Base-by-base conservation (phyloP, 23 tunicate species). In the Trididemnum clinides region DNA sequence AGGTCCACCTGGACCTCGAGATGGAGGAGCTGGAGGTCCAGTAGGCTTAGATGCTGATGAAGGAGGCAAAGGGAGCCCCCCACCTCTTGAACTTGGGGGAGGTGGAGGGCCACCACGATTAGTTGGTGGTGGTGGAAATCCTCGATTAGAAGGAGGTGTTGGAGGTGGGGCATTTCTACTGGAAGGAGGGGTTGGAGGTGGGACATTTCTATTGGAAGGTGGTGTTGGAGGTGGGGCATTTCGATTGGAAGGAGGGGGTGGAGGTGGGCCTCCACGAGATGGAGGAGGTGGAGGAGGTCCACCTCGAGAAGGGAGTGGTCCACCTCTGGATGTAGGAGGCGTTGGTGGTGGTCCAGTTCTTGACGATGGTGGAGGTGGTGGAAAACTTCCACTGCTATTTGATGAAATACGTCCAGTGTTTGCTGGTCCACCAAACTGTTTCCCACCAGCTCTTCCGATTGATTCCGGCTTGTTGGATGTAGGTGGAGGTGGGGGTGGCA, bases 401-500 rank as follows among this genome's bases (percentile, higher is more conserved):
- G 69, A 62, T 34, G 83, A 64, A 34, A 65, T 77, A n/a, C 76
- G 85, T 29, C 75, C 54, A 1, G 87, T 59, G 5, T 10, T 4
- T 3, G 66, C 27, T 3, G 66, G 66, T 15, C 20, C 28, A n/a
- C 88, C 88, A 72, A 54, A 71, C 82, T 84, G 88, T 70, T 85
- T 63, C 25, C 91, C 91, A 2, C 64, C 44, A 7, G 91, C 50
- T 35, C 85, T 39, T 1, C 91, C 91, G 33, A 87, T 54, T 51
- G 85, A 80, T 37, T 71, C 81, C 18, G 91, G 85, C 34, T 87
- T 87, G 34, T 70, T 50, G 25, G 66, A 20, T 37, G 51, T 33
- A 23, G 91, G 75, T 69, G 91, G 91, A 39, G 90, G 84, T 12
- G 90, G 90, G 1, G 90, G 84, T 59, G 82, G 73, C 10, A 76